phyloP scores from a whole-genome alignment of 2,113 vertebrate species.

The Gnathonemus longibarbis region DNA sequence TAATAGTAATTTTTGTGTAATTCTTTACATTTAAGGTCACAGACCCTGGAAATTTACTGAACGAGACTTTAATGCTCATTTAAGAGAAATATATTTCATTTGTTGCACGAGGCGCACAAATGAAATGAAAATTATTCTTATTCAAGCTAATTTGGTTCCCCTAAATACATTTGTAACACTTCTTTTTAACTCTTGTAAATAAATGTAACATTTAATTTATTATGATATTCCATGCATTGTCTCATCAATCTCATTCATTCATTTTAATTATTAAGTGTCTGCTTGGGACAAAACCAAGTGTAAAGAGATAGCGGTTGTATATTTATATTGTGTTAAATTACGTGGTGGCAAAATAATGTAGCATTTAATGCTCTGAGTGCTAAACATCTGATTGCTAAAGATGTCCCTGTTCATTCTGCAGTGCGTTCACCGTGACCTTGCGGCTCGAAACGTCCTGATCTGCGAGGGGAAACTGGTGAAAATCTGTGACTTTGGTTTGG shows the following conservation, averaged over 20 bases:
- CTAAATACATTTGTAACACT: background rate
- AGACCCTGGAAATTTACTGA: background rate
- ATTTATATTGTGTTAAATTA: background rate
- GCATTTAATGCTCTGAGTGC: background rate
- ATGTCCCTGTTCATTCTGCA: slow-evolving; percentile 36
- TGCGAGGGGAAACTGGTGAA: slow-evolving; percentile 96
- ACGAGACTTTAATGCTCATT: background rate
- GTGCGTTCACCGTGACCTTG: slow-evolving; percentile 97
- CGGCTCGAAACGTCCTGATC: slow-evolving; percentile 92
- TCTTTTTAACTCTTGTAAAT: background rate
- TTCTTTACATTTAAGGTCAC: background rate
- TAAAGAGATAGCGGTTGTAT: background rate
- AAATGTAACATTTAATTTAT: background rate
- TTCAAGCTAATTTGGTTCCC: background rate
- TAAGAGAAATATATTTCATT: background rate
- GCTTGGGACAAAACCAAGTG: background rate
- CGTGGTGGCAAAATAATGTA: background rate
- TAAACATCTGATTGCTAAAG: background rate
- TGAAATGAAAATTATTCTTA: background rate
- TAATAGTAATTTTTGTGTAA: background rate
- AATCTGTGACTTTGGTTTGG: slow-evolving; percentile 96
- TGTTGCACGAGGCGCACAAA: background rate
- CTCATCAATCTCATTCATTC: background rate
- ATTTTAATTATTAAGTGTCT: background rate
- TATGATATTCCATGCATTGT: background rate